Conservation (phyloP, 2,113 vertebrate genomes). For the Microtus pennsylvanicus region DNA sequence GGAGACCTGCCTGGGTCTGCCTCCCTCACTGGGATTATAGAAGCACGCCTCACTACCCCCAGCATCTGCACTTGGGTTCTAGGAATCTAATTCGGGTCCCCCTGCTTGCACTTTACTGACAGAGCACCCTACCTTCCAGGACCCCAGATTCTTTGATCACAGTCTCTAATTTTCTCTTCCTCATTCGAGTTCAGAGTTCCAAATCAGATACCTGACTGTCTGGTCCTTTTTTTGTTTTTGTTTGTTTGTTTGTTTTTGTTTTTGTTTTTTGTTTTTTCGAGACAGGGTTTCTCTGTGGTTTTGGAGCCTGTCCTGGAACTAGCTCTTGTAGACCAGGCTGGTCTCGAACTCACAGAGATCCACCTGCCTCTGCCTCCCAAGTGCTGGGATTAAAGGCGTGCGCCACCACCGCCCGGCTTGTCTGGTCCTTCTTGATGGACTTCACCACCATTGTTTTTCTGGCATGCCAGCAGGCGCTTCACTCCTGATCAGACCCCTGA, state of each 20-base stretch:
- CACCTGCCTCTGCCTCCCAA: no score
- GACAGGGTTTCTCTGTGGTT: no score
- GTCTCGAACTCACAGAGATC: no score
- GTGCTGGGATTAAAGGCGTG: no score
- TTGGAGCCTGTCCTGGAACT: no score
- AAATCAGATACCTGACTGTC: background rate
- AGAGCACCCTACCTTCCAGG: background rate
- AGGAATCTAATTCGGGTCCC: background rate
- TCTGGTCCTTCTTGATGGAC: background rate
- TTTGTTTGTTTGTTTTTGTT: no score
- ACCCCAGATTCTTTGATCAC: background rate
- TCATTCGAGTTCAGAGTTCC: slow-evolving; percentile 2
- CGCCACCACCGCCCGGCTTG: background rate
- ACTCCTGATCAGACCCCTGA: background rate
- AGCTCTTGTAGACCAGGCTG: no score
- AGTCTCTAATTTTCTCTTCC: slow-evolving; percentile 7
- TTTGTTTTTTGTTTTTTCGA: no score
- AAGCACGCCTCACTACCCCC: background rate
- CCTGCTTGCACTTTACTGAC: background rate
- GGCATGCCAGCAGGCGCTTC: background rate
- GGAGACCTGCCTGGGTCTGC: background rate
- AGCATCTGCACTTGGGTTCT: background rate
- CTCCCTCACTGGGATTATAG: background rate
- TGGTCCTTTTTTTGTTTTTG: background rate
- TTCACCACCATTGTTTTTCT: background rate